These are phyloP conservation scores for Colistium nudipinnis DNA, from an alignment of 2,113 vertebrate species.

Conservation along the genomic window DNA sequence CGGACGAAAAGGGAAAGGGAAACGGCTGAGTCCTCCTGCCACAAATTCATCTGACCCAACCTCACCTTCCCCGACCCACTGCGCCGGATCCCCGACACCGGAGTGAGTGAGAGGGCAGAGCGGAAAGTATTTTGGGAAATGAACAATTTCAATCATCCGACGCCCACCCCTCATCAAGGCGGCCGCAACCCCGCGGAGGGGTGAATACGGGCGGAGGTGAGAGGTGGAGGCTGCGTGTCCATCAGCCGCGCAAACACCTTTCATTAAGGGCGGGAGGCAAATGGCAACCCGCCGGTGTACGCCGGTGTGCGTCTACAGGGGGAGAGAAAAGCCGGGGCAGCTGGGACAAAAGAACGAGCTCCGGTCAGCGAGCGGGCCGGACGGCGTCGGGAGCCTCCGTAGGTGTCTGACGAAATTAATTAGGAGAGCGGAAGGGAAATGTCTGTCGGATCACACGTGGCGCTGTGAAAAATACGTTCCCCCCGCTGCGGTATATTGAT, in stretches of 20 bases:
- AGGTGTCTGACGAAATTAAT: slow-evolving; percentile 75
- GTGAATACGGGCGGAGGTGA: slow-evolving; percentile 17
- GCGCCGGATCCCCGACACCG: slow-evolving; percentile 38
- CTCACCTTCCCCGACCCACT: slow-evolving; percentile 55
- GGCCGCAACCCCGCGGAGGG: slow-evolving; percentile 20
- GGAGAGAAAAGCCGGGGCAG: slow-evolving; percentile 15
- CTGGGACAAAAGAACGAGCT: slow-evolving; percentile 51
- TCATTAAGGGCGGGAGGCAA: slow-evolving; percentile 50
- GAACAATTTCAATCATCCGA: slow-evolving; percentile 25
- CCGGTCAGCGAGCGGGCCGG: slow-evolving; percentile 48
- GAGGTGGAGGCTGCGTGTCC: slow-evolving; percentile 34
- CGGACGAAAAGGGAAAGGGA: slow-evolving; percentile 44
- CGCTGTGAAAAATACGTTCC: slow-evolving; percentile 71
- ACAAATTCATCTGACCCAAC: slow-evolving; percentile 30
- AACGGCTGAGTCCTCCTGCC: slow-evolving; percentile 34
- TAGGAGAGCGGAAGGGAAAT: slow-evolving; percentile 70
- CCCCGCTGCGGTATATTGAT: slow-evolving; percentile 77
- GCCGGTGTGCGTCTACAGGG: slow-evolving; percentile 1
- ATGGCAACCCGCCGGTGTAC: slow-evolving; percentile 37
- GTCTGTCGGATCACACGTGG: slow-evolving; percentile 67
- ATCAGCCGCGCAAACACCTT: slow-evolving; percentile 57
- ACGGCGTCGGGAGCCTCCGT: slow-evolving; percentile 42
- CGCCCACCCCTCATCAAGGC: slow-evolving; percentile 31
- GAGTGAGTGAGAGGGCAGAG: slow-evolving; percentile 29
- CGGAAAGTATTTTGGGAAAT: slow-evolving; percentile 52